phyloP scores from a whole-genome alignment of 2,113 vertebrate genomes.

The Pantherophis guttatus region DNA sequence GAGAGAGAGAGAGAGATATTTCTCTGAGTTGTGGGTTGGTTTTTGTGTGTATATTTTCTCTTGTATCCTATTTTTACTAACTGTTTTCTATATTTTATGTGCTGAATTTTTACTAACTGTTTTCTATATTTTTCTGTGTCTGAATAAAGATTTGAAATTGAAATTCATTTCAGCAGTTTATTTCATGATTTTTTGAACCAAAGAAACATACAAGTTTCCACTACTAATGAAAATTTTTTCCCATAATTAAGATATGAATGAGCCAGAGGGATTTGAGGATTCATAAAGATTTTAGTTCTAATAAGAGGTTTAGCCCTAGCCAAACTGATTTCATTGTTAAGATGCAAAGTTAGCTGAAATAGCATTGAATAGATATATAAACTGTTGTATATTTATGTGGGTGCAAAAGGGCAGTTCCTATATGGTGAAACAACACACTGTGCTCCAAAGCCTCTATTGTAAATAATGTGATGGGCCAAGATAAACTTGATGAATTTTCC shows the following conservation, averaged over 20 bases:
- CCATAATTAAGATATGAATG: background rate
- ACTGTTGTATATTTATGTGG: background rate
- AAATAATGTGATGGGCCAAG: background rate
- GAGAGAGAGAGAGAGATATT: too few species aligned
- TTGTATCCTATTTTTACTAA: too few species aligned
- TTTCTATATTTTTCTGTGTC: too few species aligned
- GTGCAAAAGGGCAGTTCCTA: background rate
- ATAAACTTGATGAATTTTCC: background rate
- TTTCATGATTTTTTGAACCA: background rate
- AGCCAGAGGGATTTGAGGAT: background rate
- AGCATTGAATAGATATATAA: background rate
- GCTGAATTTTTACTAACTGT: too few species aligned
- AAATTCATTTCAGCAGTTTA: background rate
- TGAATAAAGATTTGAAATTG: too few species aligned
- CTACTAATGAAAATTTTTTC: background rate
- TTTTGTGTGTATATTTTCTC: too few species aligned
- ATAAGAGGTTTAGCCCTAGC: background rate
- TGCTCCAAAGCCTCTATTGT: background rate
- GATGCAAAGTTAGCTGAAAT: background rate
- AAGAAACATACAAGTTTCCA: background rate
- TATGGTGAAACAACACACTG: background rate
- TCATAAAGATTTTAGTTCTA: background rate
- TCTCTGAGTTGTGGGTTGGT: too few species aligned
- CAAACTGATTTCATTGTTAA: background rate
- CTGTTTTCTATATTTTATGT: too few species aligned